Evolutionary conservation across 1,140 invertebrate species (phyloP).

Genomic region (Drosophila orosa): DNA sequence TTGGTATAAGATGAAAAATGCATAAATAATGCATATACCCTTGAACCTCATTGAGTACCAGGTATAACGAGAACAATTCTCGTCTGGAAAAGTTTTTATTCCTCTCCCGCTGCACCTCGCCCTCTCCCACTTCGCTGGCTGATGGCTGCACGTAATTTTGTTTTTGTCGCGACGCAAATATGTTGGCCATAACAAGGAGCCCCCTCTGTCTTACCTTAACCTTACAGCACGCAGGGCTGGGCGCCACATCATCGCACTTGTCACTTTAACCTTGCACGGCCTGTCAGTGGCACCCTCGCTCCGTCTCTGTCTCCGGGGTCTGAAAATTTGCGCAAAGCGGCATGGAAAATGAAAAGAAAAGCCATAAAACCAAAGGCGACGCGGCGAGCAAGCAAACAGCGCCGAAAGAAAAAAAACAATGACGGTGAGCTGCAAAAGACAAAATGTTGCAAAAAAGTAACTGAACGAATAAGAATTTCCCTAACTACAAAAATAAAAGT

Average conservation of each 20-base stretch:
- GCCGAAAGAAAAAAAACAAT: slow-evolving; percentile 45
- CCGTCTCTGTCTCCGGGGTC: slow-evolving; percentile 11
- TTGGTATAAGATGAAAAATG: not conserved
- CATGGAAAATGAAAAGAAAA: slow-evolving; percentile 82
- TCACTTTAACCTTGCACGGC: slow-evolving; percentile 81
- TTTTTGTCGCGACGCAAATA: slow-evolving; percentile 81
- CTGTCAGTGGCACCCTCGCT: slow-evolving; percentile 56
- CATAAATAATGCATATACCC: not conserved
- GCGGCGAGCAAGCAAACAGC: slow-evolving; percentile 71
- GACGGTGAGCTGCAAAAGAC: slow-evolving; percentile 51
- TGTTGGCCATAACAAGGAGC: slow-evolving; percentile 63
- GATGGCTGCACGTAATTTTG: slow-evolving; percentile 74
- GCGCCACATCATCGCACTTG: slow-evolving; percentile 79
- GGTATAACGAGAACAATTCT: slow-evolving; percentile 35
- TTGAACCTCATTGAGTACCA: not conserved
- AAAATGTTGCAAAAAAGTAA: slow-evolving; percentile 15
- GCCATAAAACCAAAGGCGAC: slow-evolving; percentile 82
- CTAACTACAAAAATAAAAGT: not conserved
- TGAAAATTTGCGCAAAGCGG: slow-evolving; percentile 81
- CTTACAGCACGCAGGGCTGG: slow-evolving; percentile 57
- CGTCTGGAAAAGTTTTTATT: slow-evolving; percentile 77
- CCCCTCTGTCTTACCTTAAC: slow-evolving; percentile 49
- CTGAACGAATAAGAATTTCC: slow-evolving; percentile 7
- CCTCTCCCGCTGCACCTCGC: slow-evolving; percentile 7
- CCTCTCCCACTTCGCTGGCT: not conserved